phyloP scores from a whole-genome alignment of 2,113 vertebrate genomes.

The Hydropotes inermis region DNA sequence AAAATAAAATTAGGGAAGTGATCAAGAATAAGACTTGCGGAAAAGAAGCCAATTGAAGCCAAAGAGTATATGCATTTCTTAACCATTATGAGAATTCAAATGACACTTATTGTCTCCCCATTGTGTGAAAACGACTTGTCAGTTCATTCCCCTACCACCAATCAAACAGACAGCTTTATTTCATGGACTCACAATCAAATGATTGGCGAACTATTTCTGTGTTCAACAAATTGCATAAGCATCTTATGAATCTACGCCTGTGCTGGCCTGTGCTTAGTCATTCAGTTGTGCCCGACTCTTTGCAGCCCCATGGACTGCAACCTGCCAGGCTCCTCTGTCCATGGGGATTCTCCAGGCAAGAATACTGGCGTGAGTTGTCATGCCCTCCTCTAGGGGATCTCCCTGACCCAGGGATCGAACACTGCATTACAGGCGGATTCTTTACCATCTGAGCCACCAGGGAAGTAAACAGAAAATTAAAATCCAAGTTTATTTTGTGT shows the following conservation, averaged over 20 bases:
- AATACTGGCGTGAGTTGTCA: not conserved
- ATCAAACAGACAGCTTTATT: not conserved
- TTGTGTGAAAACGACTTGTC: not conserved
- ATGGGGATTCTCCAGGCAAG: not conserved
- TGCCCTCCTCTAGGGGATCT: not conserved
- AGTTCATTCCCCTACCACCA: not conserved
- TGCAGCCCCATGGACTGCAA: not conserved
- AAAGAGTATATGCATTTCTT: constrained; percentile 4
- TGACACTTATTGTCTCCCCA: not conserved
- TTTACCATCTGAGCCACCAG: not conserved
- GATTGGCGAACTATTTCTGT: not conserved
- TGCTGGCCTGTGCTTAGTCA: not conserved
- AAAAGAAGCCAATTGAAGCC: constrained; percentile 29
- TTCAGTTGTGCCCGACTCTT: accelerated
- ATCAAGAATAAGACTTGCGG: constrained; percentile 34
- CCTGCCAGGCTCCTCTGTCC: not conserved
- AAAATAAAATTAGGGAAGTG: constrained; percentile 56
- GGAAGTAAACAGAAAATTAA: not conserved
- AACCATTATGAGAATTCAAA: not conserved
- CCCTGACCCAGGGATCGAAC: not conserved
- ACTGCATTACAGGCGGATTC: not conserved
- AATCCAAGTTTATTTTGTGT: not conserved
- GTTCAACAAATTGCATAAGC: not conserved
- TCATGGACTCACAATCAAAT: not conserved
- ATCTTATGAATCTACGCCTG: not conserved